A percentile compares a stretch with the other conserved stretches of the same genome.
phyloP scores from a whole-genome alignment of 2,888 invertebrate species.

The Magallana nippona region DNA sequence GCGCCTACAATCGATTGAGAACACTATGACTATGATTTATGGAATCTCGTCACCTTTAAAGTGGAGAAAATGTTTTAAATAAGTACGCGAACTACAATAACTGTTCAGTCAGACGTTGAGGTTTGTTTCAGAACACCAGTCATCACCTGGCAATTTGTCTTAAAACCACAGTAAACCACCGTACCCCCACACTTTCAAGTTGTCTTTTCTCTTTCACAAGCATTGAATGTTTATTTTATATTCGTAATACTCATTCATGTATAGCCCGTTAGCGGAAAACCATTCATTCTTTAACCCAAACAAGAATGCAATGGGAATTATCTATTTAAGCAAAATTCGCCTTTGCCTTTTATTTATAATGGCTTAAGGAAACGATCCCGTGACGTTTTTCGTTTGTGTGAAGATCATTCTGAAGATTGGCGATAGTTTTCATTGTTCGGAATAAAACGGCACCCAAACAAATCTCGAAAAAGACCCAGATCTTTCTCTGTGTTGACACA shows the following conservation, averaged over 20 bases:
- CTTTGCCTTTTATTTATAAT: not conserved
- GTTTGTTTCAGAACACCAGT: not conserved
- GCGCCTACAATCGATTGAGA: no score
- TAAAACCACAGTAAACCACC: not conserved
- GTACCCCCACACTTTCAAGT: not conserved
- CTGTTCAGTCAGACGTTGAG: not conserved
- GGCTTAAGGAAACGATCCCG: not conserved
- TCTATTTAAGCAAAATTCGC: not conserved
- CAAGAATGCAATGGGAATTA: slow-evolving; percentile 7
- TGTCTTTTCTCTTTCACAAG: slow-evolving; percentile 5
- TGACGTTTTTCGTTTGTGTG: not conserved
- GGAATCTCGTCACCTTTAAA: no score
- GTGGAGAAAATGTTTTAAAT: no score
- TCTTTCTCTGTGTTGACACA: not conserved
- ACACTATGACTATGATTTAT: no score
- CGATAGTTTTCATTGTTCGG: not conserved
- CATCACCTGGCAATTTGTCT: not conserved
- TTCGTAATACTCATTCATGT: not conserved
- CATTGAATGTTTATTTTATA: not conserved
- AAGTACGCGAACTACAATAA: not conserved
- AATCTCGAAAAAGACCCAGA: not conserved
- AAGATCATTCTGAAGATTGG: slow-evolving; percentile 4
- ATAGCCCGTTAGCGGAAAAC: slow-evolving; percentile 18
- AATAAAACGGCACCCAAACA: not conserved
- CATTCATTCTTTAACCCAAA: slow-evolving; percentile 14